A percentile compares a stretch with the other conserved stretches of the same genome.
These are phyloP conservation scores for Microcebus tavaratra DNA, from an alignment of 2,113 vertebrate species.

Conservation along the genomic window DNA sequence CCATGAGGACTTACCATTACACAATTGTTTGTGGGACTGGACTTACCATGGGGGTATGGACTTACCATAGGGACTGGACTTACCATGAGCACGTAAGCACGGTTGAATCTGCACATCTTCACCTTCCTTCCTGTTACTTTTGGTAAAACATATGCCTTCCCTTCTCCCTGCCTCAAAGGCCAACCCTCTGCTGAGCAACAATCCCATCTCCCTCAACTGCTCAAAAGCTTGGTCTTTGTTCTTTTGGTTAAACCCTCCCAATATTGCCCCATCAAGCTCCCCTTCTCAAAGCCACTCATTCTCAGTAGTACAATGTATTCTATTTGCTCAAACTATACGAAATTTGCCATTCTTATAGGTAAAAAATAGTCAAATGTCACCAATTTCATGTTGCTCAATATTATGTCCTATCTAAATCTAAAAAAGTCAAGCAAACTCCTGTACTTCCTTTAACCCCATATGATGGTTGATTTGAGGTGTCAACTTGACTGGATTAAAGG, in stretches of 20 bases:
- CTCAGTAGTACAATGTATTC: background rate
- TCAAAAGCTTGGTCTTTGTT: background rate
- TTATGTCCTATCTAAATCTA: background rate
- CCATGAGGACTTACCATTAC: no score
- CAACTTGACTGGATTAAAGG: background rate
- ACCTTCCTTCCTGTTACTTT: background rate
- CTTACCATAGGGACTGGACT: accelerated
- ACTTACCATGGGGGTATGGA: background rate
- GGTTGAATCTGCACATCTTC: background rate
- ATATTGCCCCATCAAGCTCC: background rate
- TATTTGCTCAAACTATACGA: background rate
- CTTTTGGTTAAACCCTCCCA: background rate
- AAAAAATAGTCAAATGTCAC: background rate
- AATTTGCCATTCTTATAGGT: background rate
- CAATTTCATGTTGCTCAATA: background rate
- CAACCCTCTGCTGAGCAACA: background rate
- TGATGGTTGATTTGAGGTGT: no score
- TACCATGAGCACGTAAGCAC: background rate
- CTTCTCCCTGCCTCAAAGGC: background rate
- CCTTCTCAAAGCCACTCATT: background rate
- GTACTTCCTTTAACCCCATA: background rate
- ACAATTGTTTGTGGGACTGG: no score
- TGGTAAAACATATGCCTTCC: background rate
- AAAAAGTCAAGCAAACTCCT: background rate
- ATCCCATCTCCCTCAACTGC: background rate